Evolutionary conservation across 2,113 vertebrate species (phyloP).

Genomic region (Bagarius yarrelli): DNA sequence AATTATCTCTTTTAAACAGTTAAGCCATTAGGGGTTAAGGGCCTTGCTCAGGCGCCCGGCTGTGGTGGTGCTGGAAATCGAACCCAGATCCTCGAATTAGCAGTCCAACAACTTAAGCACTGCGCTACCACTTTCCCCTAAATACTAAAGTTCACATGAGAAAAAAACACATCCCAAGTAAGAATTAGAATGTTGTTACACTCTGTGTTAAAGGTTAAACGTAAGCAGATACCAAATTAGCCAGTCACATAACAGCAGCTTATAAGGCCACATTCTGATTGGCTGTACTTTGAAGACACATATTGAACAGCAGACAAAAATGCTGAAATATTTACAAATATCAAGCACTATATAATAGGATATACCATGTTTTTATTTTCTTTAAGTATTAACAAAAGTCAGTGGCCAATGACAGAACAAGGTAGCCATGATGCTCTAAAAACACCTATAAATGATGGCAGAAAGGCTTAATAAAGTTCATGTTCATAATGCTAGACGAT

Average conservation of each 20-base stretch:
- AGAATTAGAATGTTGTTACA: neutral
- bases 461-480: neutral
- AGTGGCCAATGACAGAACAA: neutral
- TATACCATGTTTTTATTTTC: neutral
- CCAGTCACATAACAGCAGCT: no score
- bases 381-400: neutral
- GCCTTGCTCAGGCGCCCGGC: no score
- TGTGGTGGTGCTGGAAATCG: no score
- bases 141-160: neutral
- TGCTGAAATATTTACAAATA: neutral
- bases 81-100: no score
- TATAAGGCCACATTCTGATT: neutral
- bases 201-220: neutral
- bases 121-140: neutral
- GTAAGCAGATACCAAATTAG: no score
- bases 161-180: neutral
- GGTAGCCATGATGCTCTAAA: neutral
- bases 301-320: neutral
- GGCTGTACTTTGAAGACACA: neutral
- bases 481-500: neutral
- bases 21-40: no score
- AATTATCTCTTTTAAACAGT: no score
- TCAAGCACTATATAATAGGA: neutral
- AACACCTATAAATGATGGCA: neutral
- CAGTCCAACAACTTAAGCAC: no score